Conservation (phyloP, 2,797 vertebrate species). For the Phoeniculus purpureus region DNA sequence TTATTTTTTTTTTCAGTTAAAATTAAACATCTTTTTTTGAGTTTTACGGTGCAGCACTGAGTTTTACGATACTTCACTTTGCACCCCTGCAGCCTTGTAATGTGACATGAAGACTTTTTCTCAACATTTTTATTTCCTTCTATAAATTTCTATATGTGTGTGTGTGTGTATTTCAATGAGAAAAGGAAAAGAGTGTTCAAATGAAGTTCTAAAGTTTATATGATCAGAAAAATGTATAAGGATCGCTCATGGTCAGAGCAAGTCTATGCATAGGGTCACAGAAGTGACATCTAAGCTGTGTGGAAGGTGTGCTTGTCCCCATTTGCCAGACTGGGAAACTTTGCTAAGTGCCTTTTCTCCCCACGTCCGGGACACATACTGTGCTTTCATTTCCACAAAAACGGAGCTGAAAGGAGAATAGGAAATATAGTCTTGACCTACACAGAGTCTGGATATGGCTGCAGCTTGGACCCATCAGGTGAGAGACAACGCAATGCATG, state of each 20-base stretch:
- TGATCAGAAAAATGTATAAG: neutral
- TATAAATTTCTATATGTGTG: neutral
- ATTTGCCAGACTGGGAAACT: neutral
- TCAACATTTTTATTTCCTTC: neutral
- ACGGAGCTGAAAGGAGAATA: neutral
- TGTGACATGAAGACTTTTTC: neutral
- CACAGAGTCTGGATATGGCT: neutral
- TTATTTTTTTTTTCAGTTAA: neutral
- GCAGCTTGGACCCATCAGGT: neutral
- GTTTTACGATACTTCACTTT: neutral
- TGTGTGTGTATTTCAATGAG: neutral
- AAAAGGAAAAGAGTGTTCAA: neutral
- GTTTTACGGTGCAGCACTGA: neutral
- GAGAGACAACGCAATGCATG: rapidly evolving
- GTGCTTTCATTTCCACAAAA: neutral
- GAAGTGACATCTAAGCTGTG: neutral
- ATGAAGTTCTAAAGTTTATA: neutral
- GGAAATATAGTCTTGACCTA: neutral
- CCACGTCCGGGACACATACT: neutral
- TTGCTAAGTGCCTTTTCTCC: neutral
- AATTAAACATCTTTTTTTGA: neutral
- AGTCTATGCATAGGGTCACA: neutral
- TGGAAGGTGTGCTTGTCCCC: neutral
- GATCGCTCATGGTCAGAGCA: neutral
- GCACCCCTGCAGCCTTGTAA: neutral